These are phyloP conservation scores for Mionectes macconnelli DNA, from an alignment of 2,113 vertebrate genomes.

Conservation along the genomic window DNA sequence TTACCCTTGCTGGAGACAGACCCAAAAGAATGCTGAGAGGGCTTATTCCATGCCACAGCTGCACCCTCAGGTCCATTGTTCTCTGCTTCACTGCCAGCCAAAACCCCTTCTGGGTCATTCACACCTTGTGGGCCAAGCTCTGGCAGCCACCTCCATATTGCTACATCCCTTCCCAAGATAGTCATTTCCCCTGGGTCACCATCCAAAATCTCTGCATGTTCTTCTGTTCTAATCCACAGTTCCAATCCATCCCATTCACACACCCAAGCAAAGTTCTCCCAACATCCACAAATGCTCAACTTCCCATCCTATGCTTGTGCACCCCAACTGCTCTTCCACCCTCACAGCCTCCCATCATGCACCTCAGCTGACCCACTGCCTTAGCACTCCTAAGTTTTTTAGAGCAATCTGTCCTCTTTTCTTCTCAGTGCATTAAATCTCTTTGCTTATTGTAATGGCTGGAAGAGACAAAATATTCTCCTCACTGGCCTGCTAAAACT, in stretches of 20 bases:
- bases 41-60: neutral
- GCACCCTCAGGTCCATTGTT: neutral
- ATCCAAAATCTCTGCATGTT: neutral
- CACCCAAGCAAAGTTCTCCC: neutral
- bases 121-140: neutral
- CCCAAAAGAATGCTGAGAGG: neutral
- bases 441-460: neutral
- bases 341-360: neutral
- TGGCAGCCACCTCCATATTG: neutral
- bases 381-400: neutral
- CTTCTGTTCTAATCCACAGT: fast-evolving
- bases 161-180: neutral
- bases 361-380: neutral
- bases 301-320: neutral
- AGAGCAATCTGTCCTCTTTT: neutral
- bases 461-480: neutral
- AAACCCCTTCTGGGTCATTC: neutral
- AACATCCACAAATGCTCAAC: neutral
- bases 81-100: neutral
- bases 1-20: fast-evolving
- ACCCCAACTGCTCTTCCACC: neutral
- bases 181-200: neutral
- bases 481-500: neutral
- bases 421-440: neutral
- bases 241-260: neutral